A percentile compares a stretch with the other conserved stretches of the same genome.
Evolutionary conservation across 2,113 vertebrate genomes (phyloP).

Genomic region (Crotalus helleri): DNA sequence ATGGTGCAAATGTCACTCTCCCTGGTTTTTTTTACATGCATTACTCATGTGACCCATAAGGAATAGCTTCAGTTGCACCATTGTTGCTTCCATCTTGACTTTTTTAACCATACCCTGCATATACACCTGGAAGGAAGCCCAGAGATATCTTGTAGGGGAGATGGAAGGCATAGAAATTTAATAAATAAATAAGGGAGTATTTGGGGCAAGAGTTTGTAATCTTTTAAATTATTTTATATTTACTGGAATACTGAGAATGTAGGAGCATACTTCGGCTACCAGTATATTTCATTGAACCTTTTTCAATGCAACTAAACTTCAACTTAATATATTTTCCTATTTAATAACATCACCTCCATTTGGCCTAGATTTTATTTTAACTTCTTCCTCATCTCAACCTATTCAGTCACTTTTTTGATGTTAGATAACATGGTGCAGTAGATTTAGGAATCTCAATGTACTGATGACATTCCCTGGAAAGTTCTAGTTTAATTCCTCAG

Average conservation of each 20-base stretch:
- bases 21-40: background rate
- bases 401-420: background rate
- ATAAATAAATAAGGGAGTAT: background rate
- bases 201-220: background rate
- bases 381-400: background rate
- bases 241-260: background rate
- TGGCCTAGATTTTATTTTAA: background rate
- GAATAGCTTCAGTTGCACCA: background rate
- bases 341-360: background rate
- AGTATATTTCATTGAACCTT: background rate
- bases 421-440: background rate
- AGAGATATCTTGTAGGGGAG: background rate
- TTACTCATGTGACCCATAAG: background rate
- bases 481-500: background rate
- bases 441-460: background rate
- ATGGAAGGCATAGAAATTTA: background rate
- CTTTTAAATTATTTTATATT: background rate
- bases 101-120: background rate
- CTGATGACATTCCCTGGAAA: background rate
- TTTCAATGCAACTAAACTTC: background rate
- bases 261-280: background rate
- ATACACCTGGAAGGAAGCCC: background rate
- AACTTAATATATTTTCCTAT: background rate
- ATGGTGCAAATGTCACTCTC: background rate
- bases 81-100: background rate